Conservation (phyloP, 2,113 vertebrate species). For the Oreochromis aureus region DNA sequence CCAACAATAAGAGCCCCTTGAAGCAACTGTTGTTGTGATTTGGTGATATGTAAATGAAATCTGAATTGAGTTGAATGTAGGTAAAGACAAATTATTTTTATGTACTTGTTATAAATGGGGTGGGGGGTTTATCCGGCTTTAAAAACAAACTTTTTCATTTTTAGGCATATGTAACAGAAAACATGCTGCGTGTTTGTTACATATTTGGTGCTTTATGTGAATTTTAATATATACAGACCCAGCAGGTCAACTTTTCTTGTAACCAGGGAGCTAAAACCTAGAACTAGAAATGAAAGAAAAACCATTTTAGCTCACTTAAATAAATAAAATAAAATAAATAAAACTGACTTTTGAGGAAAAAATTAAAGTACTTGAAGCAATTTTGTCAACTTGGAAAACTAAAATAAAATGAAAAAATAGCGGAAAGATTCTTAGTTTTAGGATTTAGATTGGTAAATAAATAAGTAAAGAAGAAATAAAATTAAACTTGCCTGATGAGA, state of each 20-base stretch:
- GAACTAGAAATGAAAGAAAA: neutral
- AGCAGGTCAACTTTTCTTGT: neutral
- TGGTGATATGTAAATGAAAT: neutral
- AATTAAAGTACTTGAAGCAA: no score
- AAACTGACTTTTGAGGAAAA: no score
- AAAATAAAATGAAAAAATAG: no score
- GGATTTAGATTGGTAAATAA: no score
- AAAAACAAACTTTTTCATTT: neutral
- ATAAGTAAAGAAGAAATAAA: no score
- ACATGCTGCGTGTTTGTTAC: neutral
- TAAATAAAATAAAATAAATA: neutral
- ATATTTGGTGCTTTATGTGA: neutral
- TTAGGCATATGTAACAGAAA: neutral
- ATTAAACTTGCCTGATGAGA: no score
- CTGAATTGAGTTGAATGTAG: neutral
- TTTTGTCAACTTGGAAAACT: no score
- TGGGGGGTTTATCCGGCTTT: neutral
- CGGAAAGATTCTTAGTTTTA: no score
- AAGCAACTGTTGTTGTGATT: neutral
- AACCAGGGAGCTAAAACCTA: neutral
- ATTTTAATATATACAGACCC: neutral
- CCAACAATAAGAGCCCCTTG: neutral
- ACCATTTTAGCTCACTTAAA: neutral
- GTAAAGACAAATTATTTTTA: neutral
- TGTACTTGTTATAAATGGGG: neutral